Evolutionary conservation across 1,140 invertebrate species (phyloP), one percentile per base, ranked within the genome.

Genomic region (Eciton burchellii): DNA sequence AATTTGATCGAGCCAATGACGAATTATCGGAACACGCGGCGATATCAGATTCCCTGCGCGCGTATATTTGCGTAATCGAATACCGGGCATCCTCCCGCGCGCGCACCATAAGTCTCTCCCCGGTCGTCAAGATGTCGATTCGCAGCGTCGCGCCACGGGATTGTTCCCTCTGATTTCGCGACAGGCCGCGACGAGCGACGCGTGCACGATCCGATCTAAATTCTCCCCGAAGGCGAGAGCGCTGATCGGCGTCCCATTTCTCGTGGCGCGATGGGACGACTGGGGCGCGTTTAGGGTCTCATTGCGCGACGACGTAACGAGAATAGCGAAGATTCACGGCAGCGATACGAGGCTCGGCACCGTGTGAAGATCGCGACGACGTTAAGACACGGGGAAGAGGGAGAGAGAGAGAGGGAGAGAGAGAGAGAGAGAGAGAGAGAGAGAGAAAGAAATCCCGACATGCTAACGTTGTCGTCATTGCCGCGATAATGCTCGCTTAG

Each of bases 371-470:
- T 86, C 57, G 73, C 54, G 26, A n/a, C 62, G 5, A 66, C 45
- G 86, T 87, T 87, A 87, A 87, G 74, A 63, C 74, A 49, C 26
- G 2, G 68, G 6, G 35, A 6, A 35, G 35, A 35, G 35, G 6
- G 35, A 35, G 35, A 43, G 81, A 71, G 81, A 41, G 59, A 85
- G 65, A 88, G 84, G 88, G 88, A 83, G 35, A 35, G 35, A 35
- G 35, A 35, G 35, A 35, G 35, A 43, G 81, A 71, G 81, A 41
- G 35, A 35, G 35, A 35, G 35, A 35, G 35, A 35, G 35, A 43
- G 81, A 71, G 81, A 41, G 59, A 85, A 76, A 88, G 84, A 88
- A 88, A 83, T 83, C 57, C 77, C 82, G 82, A 88, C 85, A 88
- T 76, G 85, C 86, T 88, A 87, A 84, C 83, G 79, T 82, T 82